A percentile compares a stretch with the other conserved stretches of the same genome.
phyloP scores from a whole-genome alignment of 2,797 vertebrate genomes.

The Eupleurogrammus muticus region DNA sequence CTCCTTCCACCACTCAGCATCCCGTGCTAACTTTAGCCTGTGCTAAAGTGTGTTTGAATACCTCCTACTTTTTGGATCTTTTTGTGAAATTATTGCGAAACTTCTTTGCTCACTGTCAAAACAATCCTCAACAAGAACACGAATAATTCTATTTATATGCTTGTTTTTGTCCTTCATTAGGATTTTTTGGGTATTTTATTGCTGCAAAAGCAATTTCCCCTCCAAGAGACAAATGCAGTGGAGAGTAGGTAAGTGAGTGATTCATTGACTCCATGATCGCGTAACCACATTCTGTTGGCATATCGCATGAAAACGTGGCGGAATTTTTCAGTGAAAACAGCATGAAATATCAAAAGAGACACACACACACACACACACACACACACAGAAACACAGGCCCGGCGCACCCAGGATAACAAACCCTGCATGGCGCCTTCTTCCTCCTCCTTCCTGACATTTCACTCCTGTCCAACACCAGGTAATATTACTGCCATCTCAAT shows the following conservation, averaged over 20 bases:
- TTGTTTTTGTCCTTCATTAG: background rate
- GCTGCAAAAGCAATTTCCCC: too few species aligned
- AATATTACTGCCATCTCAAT: slow-evolving; percentile 40
- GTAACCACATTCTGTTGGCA: background rate
- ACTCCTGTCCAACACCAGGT: slow-evolving; percentile 15
- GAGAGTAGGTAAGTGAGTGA: too few species aligned
- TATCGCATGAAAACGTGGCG: background rate
- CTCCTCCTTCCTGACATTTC: slow-evolving; percentile 29
- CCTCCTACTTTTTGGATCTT: background rate
- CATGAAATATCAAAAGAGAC: background rate
- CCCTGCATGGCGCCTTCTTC: slow-evolving; percentile 14
- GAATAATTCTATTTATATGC: background rate
- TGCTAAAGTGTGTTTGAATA: background rate
- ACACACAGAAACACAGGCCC: background rate
- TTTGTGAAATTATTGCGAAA: slow-evolving; percentile 6
- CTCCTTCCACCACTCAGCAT: background rate
- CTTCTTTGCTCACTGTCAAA: background rate
- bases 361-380: slow-evolving; percentile 1
- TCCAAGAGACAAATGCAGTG: too few species aligned
- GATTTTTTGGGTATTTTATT: too few species aligned
- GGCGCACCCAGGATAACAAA: slow-evolving; percentile 7
- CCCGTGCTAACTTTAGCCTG: too few species aligned
- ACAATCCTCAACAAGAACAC: background rate
- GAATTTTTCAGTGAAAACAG: background rate
- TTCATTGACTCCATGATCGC: background rate